These are phyloP conservation scores for Schizotus pectinicornis DNA, from an alignment of 2,888 invertebrate species.

Conservation along the genomic window DNA sequence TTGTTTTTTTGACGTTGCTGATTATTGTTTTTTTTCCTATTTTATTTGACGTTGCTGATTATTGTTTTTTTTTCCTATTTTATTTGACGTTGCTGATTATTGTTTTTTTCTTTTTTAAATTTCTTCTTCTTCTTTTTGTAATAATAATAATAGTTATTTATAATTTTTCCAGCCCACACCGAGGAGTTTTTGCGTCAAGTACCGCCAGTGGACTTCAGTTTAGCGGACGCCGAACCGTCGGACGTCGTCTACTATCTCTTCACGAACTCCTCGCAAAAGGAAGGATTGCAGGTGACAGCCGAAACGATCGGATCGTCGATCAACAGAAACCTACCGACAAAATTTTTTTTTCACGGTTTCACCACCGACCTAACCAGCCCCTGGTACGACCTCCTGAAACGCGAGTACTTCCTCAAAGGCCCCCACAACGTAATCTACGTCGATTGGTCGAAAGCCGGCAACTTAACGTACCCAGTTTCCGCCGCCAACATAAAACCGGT, in stretches of 20 bases:
- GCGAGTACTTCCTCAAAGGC: slow-evolving; percentile 53
- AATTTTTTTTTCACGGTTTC: slow-evolving; percentile 62
- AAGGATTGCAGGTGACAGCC: slow-evolving; percentile 34
- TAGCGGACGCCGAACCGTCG: slow-evolving; percentile 36
- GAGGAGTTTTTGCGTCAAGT: slow-evolving; percentile 7
- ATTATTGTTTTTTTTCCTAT: too few relatives aligned
- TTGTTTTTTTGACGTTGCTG: too few relatives aligned
- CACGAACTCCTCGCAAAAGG: slow-evolving; percentile 24
- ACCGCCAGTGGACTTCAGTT: slow-evolving; percentile 42
- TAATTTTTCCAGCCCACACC: slow-evolving; percentile 12
- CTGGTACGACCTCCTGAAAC: slow-evolving; percentile 54
- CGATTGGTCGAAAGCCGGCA: slow-evolving; percentile 54
- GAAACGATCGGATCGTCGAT: slow-evolving; percentile 30
- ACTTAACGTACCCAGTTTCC: slow-evolving; percentile 48
- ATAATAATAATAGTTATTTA: too few relatives aligned
- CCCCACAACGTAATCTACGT: slow-evolving; percentile 59
- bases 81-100: too few relatives aligned
- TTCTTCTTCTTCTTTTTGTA: too few relatives aligned
- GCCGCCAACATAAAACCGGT: slow-evolving; percentile 58
- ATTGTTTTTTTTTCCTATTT: too few relatives aligned
- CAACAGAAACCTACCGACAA: slow-evolving; percentile 48
- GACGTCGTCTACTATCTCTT: slow-evolving; percentile 41
- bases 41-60: too few relatives aligned
- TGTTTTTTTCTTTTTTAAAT: too few relatives aligned
- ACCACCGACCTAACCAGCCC: slow-evolving; percentile 56